phyloP scores from a whole-genome alignment of 1,140 invertebrate species.

The Ostrea denselamellosa region DNA sequence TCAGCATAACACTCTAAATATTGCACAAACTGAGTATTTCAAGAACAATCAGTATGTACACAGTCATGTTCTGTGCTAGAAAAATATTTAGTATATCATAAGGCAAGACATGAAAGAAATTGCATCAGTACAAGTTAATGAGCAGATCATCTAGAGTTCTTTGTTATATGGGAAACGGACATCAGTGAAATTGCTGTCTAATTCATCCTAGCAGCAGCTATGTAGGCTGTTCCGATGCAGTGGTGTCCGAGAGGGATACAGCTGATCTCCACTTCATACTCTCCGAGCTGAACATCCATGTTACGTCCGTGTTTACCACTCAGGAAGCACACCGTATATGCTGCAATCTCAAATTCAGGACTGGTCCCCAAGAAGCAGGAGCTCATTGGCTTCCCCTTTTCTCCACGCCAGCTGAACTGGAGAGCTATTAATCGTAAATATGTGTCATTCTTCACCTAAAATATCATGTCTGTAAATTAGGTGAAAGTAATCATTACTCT shows the following conservation, averaged over 20 bases:
- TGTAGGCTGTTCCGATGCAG: conserved; percentile 71
- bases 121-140: no score
- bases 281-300: conserved; percentile 68
- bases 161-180: background rate
- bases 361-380: conserved; percentile 90
- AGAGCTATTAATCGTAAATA: conserved; percentile 73
- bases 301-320: conserved; percentile 58
- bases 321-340: conserved; percentile 85
- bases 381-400: conserved; percentile 74
- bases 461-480: background rate
- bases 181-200: background rate
- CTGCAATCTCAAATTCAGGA: conserved; percentile 94
- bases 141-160: no score
- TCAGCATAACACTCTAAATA: no score
- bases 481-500: no score
- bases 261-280: conserved; percentile 75
- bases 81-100: no score
- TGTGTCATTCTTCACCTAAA: conserved; percentile 69
- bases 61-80: no score
- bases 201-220: conserved; percentile 68
- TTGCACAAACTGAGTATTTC: no score
- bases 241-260: conserved; percentile 66
- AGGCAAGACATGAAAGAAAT: no score
- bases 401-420: conserved; percentile 74
- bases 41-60: no score